phyloP scores from a whole-genome alignment of 2,888 invertebrate genomes.

The Artemia sp. region DNA sequence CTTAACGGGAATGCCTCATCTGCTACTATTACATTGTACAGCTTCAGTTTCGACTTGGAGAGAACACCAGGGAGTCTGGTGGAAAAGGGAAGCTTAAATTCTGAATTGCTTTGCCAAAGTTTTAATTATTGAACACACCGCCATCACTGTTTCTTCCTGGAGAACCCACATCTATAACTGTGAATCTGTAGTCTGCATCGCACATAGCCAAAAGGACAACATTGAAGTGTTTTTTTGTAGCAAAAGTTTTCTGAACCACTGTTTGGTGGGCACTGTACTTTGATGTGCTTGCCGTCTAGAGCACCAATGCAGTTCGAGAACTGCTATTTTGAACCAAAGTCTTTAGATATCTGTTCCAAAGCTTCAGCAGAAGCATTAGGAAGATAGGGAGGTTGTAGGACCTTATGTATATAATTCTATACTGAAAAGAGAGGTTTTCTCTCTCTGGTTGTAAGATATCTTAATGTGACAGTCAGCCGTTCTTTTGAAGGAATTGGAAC shows the following conservation, averaged over 20 bases:
- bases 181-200: conserved; percentile 25
- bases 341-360: conserved; percentile 18
- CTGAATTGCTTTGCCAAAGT: conserved; percentile 1
- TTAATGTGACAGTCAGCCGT: conserved; percentile 14
- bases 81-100: background rate
- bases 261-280: conserved; percentile 23
- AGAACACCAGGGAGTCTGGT: background rate
- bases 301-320: conserved; percentile 26
- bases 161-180: conserved; percentile 24
- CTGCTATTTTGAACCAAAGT: conserved; percentile 25
- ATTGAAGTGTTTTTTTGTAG: conserved; percentile 23
- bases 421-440: background rate
- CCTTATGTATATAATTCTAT: background rate
- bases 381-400: background rate
- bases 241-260: conserved; percentile 24
- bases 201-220: conserved; percentile 25
- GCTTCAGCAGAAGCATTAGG: conserved; percentile 4
- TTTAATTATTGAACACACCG: conserved; percentile 22
- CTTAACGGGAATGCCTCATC: conserved; percentile 15
- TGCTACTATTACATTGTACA: background rate
- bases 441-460: conserved; percentile 15
- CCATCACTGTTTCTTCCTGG: conserved; percentile 25
- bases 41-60: background rate
- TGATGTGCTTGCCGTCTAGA: conserved; percentile 26
- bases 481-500: conserved; percentile 18